Evolutionary conservation across 2,888 invertebrate genomes (phyloP).

Genomic region (Choristoneura rosaceana): DNA sequence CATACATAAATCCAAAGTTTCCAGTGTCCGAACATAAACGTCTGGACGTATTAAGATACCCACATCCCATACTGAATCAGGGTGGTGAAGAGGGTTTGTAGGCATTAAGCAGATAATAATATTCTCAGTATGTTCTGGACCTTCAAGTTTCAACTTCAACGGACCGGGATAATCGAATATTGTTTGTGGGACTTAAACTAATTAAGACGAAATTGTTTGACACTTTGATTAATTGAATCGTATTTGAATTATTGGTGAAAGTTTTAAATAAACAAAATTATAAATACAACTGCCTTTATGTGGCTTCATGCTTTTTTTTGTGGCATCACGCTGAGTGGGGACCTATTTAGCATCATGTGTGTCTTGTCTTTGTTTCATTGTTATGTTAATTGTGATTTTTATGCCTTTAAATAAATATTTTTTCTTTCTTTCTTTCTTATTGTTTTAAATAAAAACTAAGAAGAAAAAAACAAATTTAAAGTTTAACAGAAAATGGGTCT

Average conservation of each 20-base stretch:
- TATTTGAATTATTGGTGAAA: not conserved
- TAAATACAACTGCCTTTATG: no score
- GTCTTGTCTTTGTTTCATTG: no score
- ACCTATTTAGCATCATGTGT: no score
- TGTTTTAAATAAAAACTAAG: no score
- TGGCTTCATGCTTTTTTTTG: no score
- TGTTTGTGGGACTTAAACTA: conserved; percentile 14
- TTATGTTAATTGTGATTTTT: no score
- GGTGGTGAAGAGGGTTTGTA: conserved; percentile 9
- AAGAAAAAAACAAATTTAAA: no score
- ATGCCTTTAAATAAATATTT: no score
- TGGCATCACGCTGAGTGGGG: no score
- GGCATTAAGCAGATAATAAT: conserved; percentile 28
- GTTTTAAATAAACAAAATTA: no score
- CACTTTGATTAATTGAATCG: conserved; percentile 24
- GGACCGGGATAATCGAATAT: conserved; percentile 21
- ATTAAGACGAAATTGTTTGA: conserved; percentile 13
- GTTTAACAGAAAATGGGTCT: no score
- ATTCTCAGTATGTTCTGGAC: conserved; percentile 11
- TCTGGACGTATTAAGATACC: not conserved
- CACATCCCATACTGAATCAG: not conserved
- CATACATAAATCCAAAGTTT: not conserved
- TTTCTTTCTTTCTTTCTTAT: no score
- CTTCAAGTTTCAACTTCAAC: conserved; percentile 11
- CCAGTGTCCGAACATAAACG: not conserved